These are phyloP conservation scores for Tiphia femorata DNA, from an alignment of 2,888 invertebrate species.

Conservation along the genomic window DNA sequence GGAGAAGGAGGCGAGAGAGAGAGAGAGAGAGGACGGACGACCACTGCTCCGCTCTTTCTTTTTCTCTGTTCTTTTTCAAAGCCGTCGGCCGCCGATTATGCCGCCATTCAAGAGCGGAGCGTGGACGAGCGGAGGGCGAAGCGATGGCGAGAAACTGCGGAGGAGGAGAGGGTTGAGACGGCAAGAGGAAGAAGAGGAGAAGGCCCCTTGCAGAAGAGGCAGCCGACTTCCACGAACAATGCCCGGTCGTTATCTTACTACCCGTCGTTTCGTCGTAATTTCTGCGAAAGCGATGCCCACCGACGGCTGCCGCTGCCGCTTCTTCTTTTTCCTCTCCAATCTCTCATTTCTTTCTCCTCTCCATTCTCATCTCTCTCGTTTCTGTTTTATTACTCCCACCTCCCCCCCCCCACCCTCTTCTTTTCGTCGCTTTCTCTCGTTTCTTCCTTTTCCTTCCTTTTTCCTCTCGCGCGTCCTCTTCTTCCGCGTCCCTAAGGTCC, in stretches of 20 bases:
- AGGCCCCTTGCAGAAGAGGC: slow-evolving; percentile 3
- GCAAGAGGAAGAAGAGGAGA: background rate
- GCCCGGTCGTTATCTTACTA: slow-evolving; percentile 34
- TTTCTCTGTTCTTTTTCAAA: too few species aligned
- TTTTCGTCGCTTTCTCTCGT: background rate
- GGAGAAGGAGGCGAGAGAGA: too few species aligned
- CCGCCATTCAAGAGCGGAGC: too few species aligned
- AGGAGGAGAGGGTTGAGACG: slow-evolving; percentile 10
- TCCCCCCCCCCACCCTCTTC: background rate
- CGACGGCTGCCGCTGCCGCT: background rate
- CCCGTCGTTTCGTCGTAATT: slow-evolving; percentile 33
- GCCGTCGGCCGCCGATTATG: too few species aligned
- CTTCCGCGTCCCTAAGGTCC: too few species aligned
- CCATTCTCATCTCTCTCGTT: slow-evolving; percentile 11
- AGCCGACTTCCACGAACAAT: slow-evolving; percentile 29
- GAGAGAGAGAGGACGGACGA: too few species aligned
- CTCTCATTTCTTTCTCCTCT: slow-evolving; percentile 23
- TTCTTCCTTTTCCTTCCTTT: background rate
- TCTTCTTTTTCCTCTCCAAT: slow-evolving; percentile 1
- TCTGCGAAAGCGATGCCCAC: slow-evolving; percentile 28
- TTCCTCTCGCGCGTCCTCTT: background rate
- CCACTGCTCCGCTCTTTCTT: too few species aligned
- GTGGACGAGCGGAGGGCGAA: too few species aligned
- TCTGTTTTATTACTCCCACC: background rate
- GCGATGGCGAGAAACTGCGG: too few species aligned